Conservation (phyloP, 2,797 vertebrate species). For the Gobio occitaniae region DNA sequence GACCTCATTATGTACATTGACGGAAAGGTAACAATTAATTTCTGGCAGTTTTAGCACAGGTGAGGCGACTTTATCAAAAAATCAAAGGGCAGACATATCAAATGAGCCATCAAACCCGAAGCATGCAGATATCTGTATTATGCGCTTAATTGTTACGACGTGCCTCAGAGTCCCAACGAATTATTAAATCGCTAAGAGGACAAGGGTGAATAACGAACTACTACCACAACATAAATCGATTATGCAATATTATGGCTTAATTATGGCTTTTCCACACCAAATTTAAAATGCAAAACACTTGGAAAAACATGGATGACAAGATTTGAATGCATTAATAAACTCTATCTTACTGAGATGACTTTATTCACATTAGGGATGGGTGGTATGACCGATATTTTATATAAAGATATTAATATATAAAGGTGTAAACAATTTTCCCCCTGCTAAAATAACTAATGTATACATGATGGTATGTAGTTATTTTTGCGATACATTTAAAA, state of each 20-base stretch:
- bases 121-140: background rate
- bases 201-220: constrained; percentile 23
- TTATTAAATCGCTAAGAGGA: constrained; percentile 2
- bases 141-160: constrained; percentile 12
- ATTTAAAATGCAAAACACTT: background rate
- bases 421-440: no score
- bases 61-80: constrained; percentile 15
- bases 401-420: background rate
- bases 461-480: background rate
- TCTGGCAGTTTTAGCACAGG: constrained; percentile 15
- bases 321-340: background rate
- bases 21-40: constrained; percentile 22
- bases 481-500: background rate
- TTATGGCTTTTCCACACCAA: background rate
- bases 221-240: background rate
- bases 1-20: constrained; percentile 32
- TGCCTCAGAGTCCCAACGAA: background rate
- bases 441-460: background rate
- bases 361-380: background rate
- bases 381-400: background rate
- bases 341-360: background rate
- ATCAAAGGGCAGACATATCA: constrained; percentile 14
- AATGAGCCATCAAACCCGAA: constrained; percentile 30
- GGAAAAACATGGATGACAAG: background rate
- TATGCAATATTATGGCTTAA: constrained; percentile 7